Conservation (phyloP, 2,797 vertebrate species). For the Huso huso region DNA sequence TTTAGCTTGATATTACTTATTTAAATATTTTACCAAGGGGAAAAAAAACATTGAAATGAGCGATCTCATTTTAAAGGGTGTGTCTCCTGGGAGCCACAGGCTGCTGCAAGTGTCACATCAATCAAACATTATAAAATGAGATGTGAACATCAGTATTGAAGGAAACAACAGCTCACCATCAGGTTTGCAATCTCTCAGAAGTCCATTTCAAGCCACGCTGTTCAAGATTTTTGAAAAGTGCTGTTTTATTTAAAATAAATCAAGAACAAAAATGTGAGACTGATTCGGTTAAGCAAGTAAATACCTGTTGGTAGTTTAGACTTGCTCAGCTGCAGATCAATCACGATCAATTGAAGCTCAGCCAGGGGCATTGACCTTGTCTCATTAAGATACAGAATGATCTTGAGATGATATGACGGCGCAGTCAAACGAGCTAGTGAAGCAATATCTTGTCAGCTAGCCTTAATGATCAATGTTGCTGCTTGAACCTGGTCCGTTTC, state of each 20-base stretch:
- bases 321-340: slow-evolving; percentile 39
- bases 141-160: background rate
- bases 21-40: background rate
- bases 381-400: slow-evolving; percentile 56
- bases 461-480: slow-evolving; percentile 57
- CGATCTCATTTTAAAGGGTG: background rate
- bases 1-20: background rate
- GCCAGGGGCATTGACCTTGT: slow-evolving; percentile 43
- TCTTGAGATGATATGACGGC: slow-evolving; percentile 32
- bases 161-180: background rate
- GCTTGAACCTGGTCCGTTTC: slow-evolving; percentile 30
- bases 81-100: background rate
- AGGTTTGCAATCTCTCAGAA: too few species aligned
- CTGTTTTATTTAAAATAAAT: too few species aligned
- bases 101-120: background rate
- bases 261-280: too few species aligned
- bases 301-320: slow-evolving; percentile 22
- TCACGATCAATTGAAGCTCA: slow-evolving; percentile 50
- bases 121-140: background rate
- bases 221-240: too few species aligned
- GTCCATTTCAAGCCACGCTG: too few species aligned
- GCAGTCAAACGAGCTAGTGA: slow-evolving; percentile 37
- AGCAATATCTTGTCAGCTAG: slow-evolving; percentile 45
- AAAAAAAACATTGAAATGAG: background rate
- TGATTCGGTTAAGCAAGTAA: too few species aligned